Evolutionary conservation across 2,797 vertebrate genomes (phyloP).

Genomic region (Heliangelus exortis): DNA sequence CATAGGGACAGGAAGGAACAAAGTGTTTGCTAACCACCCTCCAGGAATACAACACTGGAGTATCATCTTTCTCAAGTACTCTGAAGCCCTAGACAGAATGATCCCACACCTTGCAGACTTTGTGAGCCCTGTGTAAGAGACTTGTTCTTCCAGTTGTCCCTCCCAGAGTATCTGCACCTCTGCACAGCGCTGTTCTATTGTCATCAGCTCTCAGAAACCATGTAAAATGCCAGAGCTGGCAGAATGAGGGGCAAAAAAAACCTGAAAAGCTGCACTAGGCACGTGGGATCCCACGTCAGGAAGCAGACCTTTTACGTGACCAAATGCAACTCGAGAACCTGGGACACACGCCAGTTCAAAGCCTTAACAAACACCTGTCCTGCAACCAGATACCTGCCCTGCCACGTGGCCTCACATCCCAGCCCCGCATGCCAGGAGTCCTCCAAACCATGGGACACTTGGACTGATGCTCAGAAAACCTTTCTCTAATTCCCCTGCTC

Average conservation of each 20-base stretch:
- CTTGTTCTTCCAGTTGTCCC: not conserved
- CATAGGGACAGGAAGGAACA: fast-evolving
- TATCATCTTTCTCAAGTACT: not conserved
- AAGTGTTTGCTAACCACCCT: not conserved
- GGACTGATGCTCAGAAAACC: not conserved
- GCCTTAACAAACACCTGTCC: not conserved
- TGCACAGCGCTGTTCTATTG: not conserved
- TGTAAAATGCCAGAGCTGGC: not conserved
- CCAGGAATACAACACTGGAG: not conserved
- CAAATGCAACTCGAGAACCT: not conserved
- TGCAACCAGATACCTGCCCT: not conserved
- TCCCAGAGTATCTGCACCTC: not conserved
- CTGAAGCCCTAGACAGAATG: not conserved
- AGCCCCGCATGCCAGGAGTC: not conserved
- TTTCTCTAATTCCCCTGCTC: not conserved
- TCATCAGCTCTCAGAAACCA: not conserved
- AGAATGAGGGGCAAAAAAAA: not conserved
- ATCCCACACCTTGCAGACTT: not conserved
- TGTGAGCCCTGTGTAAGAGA: not conserved
- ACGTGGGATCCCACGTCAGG: not conserved
- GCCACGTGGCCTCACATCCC: not conserved
- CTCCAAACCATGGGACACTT: not conserved
- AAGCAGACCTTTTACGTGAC: not conserved
- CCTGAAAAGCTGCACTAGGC: not conserved
- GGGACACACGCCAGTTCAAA: not conserved